These are phyloP conservation scores for Stenolophus ochropezus DNA, from an alignment of 2,888 invertebrate genomes.

Conservation along the genomic window DNA sequence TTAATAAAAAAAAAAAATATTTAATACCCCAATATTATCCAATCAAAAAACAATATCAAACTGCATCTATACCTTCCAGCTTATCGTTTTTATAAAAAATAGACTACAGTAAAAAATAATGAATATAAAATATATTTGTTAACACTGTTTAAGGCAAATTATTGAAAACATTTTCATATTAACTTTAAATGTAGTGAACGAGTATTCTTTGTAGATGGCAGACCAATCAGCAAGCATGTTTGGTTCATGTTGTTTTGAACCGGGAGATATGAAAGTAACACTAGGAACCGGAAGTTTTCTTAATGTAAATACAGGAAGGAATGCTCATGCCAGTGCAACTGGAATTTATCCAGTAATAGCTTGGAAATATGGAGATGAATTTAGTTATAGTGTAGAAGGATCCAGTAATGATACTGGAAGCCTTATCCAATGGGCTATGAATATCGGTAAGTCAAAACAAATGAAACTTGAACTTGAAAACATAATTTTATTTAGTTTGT, in stretches of 20 bases:
- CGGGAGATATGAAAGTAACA: slow-evolving; percentile 89
- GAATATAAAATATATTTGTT: no score
- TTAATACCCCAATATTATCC: no score
- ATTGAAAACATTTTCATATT: no score
- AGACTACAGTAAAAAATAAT: no score
- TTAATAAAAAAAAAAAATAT: no score
- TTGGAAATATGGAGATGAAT: slow-evolving; percentile 81
- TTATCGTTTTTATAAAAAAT: no score
- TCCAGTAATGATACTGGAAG: slow-evolving; percentile 92
- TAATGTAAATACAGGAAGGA: slow-evolving; percentile 85
- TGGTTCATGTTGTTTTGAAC: slow-evolving; percentile 87
- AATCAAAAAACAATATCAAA: no score
- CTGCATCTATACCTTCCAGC: no score
- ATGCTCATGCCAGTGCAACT: slow-evolving; percentile 86
- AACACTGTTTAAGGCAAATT: no score
- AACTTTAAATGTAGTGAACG: no score
- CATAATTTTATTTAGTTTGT: no score
- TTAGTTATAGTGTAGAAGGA: slow-evolving; percentile 89
- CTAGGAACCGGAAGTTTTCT: slow-evolving; percentile 95
- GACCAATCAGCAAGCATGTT: slow-evolving; percentile 94
- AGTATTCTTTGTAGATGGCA: slow-evolving; percentile 80
- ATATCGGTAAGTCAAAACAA: slow-evolving; percentile 75
- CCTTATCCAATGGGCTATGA: slow-evolving; percentile 89
- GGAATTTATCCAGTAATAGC: slow-evolving; percentile 95
- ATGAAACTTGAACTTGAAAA: no score